Base-by-base conservation (phyloP, 2,888 invertebrate species). In the Chrysina gloriosa region DNA sequence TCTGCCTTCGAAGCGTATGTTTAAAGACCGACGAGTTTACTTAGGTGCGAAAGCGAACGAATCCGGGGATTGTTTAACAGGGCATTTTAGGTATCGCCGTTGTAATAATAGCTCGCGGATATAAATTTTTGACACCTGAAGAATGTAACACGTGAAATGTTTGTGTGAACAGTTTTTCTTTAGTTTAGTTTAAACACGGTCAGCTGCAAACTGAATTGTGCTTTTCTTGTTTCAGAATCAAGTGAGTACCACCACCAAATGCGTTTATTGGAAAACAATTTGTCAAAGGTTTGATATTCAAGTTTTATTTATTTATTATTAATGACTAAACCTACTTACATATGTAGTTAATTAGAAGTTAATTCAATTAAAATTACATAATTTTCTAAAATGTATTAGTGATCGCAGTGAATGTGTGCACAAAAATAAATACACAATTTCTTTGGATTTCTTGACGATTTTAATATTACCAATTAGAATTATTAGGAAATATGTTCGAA, bases 221-320 rank as follows among this genome's bases (percentile, higher is more conserved):
- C n/a, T n/a, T n/a, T n/a, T n/a, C n/a, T 50, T 16, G 63, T 67
- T 67, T 52, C 67, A 67, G 67, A 67, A 67, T 50, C 67, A 67
- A 48, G 67, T 67, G 50, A 67, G 67, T 67, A 67, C 34, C 27
- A 19, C 21, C 7, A 31, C 31, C 47, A 50, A 45, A 67, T 31
- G 27, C 45, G 58, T 39, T 56, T 58, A 25, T 39, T 58, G 39
- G 25, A 58, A 58, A 25, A 58, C 1, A 25, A 39, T 31, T n/a
- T 56, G 23, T 39, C 25, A 58, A 58, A 58, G 58, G 36, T 58
- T 39, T 58, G 58, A 39, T 58, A 16, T 14, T 14, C 25, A 39
- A 9, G 19, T 45, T 45, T 45, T 45, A 45, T 45, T 19, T 45
- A n/a, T 21, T 45, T 45, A 19, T 16, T 2, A 5, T 14, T 21